Evolutionary conservation across 2,113 vertebrate species (phyloP).

Genomic region (Pelvicachromis taeniatus): DNA sequence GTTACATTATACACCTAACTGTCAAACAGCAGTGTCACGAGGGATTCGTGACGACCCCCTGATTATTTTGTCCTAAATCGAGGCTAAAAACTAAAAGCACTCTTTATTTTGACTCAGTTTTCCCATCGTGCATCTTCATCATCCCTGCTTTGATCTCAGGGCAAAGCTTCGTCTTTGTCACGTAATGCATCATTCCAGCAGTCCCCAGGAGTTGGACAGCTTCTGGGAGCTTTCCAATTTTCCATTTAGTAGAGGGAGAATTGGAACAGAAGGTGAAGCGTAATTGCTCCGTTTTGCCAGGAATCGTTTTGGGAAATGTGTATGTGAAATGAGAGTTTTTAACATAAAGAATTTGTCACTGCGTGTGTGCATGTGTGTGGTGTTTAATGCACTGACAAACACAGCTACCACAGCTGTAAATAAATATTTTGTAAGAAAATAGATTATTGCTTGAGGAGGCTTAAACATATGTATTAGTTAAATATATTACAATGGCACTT

Average conservation of each 20-base stretch:
- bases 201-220: conserved; percentile 20
- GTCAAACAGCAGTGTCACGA: neutral
- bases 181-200: conserved; percentile 31
- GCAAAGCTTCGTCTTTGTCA: conserved; percentile 24
- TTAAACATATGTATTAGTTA: neutral
- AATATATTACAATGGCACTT: neutral
- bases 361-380: neutral
- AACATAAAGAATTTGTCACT: neutral
- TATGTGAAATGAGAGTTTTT: neutral
- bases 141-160: conserved; percentile 23
- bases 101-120: neutral
- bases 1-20: neutral
- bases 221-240: conserved; percentile 28
- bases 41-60: neutral
- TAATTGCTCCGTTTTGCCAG: conserved; percentile 50
- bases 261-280: conserved; percentile 51
- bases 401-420: neutral
- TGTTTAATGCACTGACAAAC: neutral
- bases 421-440: neutral
- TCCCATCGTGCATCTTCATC: neutral
- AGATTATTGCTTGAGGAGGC: neutral
- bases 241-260: conserved; percentile 32
- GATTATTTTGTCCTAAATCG: neutral
- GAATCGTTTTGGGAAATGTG: conserved; percentile 15
- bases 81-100: neutral